phyloP scores from a whole-genome alignment of 2,888 invertebrate species.

The Abscondita cerata region DNA sequence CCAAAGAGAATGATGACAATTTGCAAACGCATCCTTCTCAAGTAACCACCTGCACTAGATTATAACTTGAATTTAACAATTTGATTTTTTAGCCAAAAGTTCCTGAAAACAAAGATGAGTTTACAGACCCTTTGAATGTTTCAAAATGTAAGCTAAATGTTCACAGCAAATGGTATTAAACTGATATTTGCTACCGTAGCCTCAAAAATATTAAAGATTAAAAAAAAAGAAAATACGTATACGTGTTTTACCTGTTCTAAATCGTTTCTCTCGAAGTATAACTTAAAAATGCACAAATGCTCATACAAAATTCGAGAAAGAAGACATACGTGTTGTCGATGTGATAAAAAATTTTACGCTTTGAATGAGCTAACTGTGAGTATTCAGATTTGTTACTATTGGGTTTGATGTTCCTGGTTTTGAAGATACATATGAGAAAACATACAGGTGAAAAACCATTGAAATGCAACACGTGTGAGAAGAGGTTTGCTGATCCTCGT shows the following conservation, averaged over 20 bases:
- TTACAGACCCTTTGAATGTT: no score
- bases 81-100: no score
- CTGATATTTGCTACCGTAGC: no score
- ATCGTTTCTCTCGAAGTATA: conserved; percentile 35
- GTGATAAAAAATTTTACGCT: conserved; percentile 45
- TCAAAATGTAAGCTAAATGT: no score
- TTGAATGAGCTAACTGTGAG: conserved; percentile 44
- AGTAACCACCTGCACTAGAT: no score
- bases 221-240: conserved; percentile 18
- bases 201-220: background rate
- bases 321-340: conserved; percentile 40
- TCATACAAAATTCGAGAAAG: conserved; percentile 39
- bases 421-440: conserved; percentile 45
- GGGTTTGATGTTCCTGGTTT: background rate
- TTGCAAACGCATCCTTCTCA: no score
- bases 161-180: no score
- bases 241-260: conserved; percentile 35
- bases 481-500: conserved; percentile 46
- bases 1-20: no score
- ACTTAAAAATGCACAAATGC: conserved; percentile 39
- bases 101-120: no score
- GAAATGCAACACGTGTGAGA: conserved; percentile 42
- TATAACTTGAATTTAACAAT: no score
- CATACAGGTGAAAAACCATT: conserved; percentile 46
- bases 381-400: background rate